Conservation (phyloP, 2,888 invertebrate species). For the Synergus umbraculus region DNA sequence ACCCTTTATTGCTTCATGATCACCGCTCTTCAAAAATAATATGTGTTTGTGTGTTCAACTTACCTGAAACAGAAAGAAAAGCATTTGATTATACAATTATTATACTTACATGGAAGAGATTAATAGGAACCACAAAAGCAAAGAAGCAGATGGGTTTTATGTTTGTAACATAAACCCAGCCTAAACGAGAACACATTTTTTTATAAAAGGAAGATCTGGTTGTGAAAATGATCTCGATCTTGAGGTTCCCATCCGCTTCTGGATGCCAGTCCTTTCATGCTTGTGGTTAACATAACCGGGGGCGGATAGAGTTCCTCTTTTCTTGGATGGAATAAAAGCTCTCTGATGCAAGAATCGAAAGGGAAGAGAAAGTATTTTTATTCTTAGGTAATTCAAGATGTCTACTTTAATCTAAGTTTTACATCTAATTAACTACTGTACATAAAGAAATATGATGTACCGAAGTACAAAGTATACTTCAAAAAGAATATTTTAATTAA, state of each 20-base stretch:
- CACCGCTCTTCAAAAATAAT: not conserved
- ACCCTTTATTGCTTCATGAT: not conserved
- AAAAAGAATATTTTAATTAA: not conserved
- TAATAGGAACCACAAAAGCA: not conserved
- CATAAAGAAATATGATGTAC: not conserved
- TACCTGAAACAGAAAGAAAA: constrained; percentile 29
- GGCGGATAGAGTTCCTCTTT: constrained; percentile 3
- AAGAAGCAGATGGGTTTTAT: constrained; percentile 10
- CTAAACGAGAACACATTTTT: constrained; percentile 15
- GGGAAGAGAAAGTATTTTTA: not conserved
- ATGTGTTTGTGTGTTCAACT: not conserved
- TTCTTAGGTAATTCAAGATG: not conserved
- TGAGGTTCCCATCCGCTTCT: constrained; percentile 27
- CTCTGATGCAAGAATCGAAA: constrained; percentile 2
- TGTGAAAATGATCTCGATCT: constrained; percentile 5
- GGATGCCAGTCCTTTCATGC: constrained; percentile 9
- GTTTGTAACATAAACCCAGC: constrained; percentile 8
- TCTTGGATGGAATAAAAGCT: not conserved
- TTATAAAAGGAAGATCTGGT: constrained; percentile 5
- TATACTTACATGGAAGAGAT: not conserved
- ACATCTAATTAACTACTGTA: not conserved
- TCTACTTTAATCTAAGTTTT: not conserved
- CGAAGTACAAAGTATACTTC: not conserved
- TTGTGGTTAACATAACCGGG: constrained; percentile 24
- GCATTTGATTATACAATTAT: not conserved